Evolutionary conservation across 2,113 vertebrate genomes (phyloP), one percentile per base, ranked within the genome.

Genomic region (Corydoras maculifer): DNA sequence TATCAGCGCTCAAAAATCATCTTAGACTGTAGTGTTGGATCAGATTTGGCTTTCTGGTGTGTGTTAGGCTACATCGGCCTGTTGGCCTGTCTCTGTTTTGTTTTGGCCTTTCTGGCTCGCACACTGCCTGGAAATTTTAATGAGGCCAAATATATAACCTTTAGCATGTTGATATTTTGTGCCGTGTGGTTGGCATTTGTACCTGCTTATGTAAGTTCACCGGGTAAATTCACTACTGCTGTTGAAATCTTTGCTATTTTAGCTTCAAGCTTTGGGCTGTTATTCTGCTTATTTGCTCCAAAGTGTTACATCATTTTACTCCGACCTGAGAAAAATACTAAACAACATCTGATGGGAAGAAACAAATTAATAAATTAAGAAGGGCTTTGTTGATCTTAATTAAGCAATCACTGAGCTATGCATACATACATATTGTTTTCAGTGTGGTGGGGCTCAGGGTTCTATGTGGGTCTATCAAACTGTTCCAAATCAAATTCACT

Each of bases 81-180:
- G 0, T 68, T 85, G 49, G 86, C 86, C 3, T 68, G 76, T 59
- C 75, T 86, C 53, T 83, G 80, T 59, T 83, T 83, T 65, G 30
- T 82, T 62, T 62, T 82, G 11, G 82, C 82, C 61, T 77, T 82
- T 63, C 57, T 83, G 50, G 86, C 84, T 14, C 81, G 86, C 0
- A 89, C 86, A 53, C 75, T 91, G 6, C 88, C 88, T 0, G 86
- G 88, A 75, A 90, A 88, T 48, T 90, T 91, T 32, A 91, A 90
- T 11, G 89, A 91, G 57, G 88, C 88, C 29, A 89, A 89, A 77
- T 87, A 83, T 2, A 91, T 91, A 48, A 90, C 89, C 5, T 91
- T 90, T 14, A 91, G 89, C 80, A 91, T 89, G 88, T 35, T 90
- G 75, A 89, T 89, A 73, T 88, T 89, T 79, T 90, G 86, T 75